Conservation (phyloP, 1,140 invertebrate species). For the Hypothenemus hampei region DNA sequence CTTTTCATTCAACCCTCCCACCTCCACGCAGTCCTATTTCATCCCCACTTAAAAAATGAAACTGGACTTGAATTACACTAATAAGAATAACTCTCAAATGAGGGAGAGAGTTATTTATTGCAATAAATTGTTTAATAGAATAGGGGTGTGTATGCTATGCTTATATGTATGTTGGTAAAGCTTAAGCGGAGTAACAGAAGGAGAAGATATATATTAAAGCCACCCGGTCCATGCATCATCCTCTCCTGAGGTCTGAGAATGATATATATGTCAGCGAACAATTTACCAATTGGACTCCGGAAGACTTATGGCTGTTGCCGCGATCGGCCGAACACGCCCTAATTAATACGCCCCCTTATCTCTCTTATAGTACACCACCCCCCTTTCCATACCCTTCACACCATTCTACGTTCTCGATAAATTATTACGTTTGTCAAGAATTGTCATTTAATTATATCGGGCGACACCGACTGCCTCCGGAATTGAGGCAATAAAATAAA, state of each 20-base stretch:
- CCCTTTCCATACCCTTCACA: background rate
- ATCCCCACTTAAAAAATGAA: too few species aligned
- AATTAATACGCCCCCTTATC: slow-evolving; percentile 38
- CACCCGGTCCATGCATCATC: slow-evolving; percentile 37
- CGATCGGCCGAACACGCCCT: slow-evolving; percentile 40
- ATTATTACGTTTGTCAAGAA: too few species aligned
- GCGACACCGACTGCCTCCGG: too few species aligned
- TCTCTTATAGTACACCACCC: too few species aligned
- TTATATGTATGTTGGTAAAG: slow-evolving; percentile 17
- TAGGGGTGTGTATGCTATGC: too few species aligned
- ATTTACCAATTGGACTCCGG: slow-evolving; percentile 44
- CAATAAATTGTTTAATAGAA: too few species aligned
- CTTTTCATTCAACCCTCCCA: too few species aligned
- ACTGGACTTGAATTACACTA: too few species aligned
- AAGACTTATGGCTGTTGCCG: slow-evolving; percentile 43
- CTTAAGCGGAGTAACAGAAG: slow-evolving; percentile 23
- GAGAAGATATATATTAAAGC: slow-evolving; percentile 37
- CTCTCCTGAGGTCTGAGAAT: slow-evolving; percentile 40
- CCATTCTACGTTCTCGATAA: background rate
- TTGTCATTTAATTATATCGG: too few species aligned
- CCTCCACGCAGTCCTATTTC: too few species aligned
- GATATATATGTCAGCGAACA: slow-evolving; percentile 44
- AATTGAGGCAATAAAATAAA: slow-evolving; percentile 35
- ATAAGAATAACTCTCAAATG: too few species aligned
- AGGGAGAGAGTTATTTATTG: too few species aligned